Base-by-base conservation (phyloP, 2,888 invertebrate species). In the Sisyra nigra region DNA sequence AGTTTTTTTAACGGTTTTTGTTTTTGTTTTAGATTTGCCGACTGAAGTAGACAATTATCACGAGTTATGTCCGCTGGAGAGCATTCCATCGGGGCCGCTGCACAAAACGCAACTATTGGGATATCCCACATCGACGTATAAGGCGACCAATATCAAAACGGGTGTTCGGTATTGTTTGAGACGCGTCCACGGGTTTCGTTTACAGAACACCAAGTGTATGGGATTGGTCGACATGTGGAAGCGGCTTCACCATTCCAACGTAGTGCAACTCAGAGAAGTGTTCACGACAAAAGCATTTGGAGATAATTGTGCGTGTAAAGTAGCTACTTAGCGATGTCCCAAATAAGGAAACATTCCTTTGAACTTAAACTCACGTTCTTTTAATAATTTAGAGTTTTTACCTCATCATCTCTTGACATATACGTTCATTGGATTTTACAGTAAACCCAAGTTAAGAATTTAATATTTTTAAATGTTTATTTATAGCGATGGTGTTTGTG, bases 261-360 rank as follows among this genome's bases (percentile, higher is more conserved):
- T 97, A 52, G 88, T 96, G 46, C 84, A 85, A 54, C 68, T 97
- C 45, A 76, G 86, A 56, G 93, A 96, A 61, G 84, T 88, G 52
- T 93, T 96, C 66, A 84, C 88, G 31, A 94, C 96, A 33, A 89
- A 92, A 67, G 85, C 86, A 38, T 98, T 97, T 65, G 89, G 89
- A 53, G 97, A 97, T 68, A 81, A 85, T 66, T 94, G 91, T 92
- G 63, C 74, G 81, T 72, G 53, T 35, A 45, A 14, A 34, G 18
- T 6, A 18, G 17, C 18, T 19, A 11, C 13, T 35, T 3, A 5
- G 3, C 24, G 7, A 24, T 7, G 7, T 24, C 5, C 24, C 24
- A 24, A 24, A 5, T 24, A 24, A 5, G 24, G n/a, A n/a, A n/a
- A n/a, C n/a, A n/a, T n/a, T n/a, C n/a, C n/a, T n/a, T n/a, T n/a